Base-by-base conservation (phyloP, 1,140 invertebrate species). In the Lordiphosa mommai region DNA sequence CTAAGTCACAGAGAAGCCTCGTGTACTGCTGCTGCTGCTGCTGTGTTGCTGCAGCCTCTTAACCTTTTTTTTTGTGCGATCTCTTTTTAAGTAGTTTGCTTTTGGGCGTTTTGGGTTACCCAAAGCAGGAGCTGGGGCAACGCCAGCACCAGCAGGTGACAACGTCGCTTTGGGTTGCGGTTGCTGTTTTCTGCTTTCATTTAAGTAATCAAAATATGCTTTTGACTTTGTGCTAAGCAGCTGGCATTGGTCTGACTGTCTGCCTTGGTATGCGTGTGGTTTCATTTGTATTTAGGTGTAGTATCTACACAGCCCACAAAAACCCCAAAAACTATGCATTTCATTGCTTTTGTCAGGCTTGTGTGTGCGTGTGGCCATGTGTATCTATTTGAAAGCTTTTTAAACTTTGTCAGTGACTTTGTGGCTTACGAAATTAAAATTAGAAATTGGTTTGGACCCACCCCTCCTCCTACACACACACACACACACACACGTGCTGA, bases 171-270 rank as follows among this genome's bases (percentile, higher is more conserved):
- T 58, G 40, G n/a, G 30, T 20, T 9, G 29, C 30, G 12, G 23
- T 4, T n/a, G 17, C 13, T 34, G 8, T 40, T 4, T 50, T 33
- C 56, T 67, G 60, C 57, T 77, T 82, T 69, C 77, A 82, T 84
- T 82, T 82, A 82, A 82, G 77, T 82, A 82, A 82, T 82, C 77
- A 82, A 82, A 82, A 82, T 82, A 82, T 82, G 77, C 79, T 84
- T 80, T 80, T 82, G 76, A 76, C 76, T 84, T 71, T 50, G 56
- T 70, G 59, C 65, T 79, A 70, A 79, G 76, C 74, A 79, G 74
- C 76, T 79, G 74, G 64, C 65, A 67, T 13, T 33, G 20, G 50
- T 61, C 27, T 41, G 23, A 47, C 34, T 14, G 38, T 47, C 43
- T 12, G 4, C 14, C 40, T 64, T 34, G 68, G 47, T 44, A 40